Evolutionary conservation across 35 echinoderm and acorn worm genomes (phyloP).

Genomic region (Heliocidaris erythrogramma): DNA sequence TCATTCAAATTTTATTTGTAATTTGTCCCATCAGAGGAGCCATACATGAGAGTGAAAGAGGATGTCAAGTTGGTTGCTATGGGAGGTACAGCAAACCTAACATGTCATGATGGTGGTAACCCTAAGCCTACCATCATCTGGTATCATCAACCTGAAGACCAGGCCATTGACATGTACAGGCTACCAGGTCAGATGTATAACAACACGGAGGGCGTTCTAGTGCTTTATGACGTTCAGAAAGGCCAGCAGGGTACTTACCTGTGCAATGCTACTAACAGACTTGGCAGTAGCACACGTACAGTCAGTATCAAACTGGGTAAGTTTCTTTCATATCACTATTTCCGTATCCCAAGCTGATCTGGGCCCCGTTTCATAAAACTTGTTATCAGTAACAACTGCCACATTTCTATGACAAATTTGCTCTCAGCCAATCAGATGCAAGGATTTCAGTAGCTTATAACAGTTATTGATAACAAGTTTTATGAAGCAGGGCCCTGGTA

Average conservation of each 20-base stretch:
- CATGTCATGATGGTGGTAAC: conserved; percentile 53
- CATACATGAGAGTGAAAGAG: conserved; percentile 44
- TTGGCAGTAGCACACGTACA: conserved; percentile 30
- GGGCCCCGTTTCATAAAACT: no score
- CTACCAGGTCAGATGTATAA: conserved; percentile 50
- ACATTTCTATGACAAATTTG: no score
- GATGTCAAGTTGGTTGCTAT: not conserved
- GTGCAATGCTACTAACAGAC: conserved; percentile 65
- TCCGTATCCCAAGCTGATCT: not conserved
- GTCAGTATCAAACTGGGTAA: conserved; percentile 68
- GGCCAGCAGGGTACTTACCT: conserved; percentile 59
- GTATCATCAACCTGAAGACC: conserved; percentile 54
- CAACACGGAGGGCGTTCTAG: conserved; percentile 46
- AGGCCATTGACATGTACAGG: not conserved
- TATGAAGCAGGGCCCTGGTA: no score
- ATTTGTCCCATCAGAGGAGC: not conserved
- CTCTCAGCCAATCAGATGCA: no score
- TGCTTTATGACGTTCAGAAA: conserved; percentile 39
- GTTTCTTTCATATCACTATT: not conserved
- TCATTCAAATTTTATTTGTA: not conserved
- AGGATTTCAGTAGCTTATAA: no score
- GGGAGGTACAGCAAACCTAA: conserved; percentile 61
- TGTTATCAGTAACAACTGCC: no score
- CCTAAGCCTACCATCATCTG: conserved; percentile 68
- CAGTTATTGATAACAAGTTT: no score